Evolutionary conservation across 1,140 invertebrate genomes (phyloP), one percentile per base, ranked within the genome.

Genomic region (Colletes latitarsis): DNA sequence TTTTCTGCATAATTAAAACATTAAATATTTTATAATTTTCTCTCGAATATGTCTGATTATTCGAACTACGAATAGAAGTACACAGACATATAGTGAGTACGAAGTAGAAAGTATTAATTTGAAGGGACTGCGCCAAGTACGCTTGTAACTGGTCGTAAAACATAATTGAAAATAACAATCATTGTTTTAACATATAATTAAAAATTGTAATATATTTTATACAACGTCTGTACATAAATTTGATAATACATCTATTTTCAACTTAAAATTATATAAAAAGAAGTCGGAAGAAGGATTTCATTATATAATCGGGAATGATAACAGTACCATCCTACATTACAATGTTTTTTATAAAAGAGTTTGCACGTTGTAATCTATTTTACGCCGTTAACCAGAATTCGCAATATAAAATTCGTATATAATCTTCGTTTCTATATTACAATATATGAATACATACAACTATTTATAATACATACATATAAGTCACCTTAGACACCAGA

Each of bases 141-240:
- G 30, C 30, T 30, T 30, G 30, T 74, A 39, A 67, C 66, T 14
- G 49, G 21, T 21, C 30, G 3, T 19, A 14, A 63, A 41, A 66
- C 83, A 58, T 52, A 86, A 73, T 52, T 63, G 81, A 15, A 81
- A 41, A 58, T 41, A 12, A 74, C 55, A 66, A 10, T 4, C 64
- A 58, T 46, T 46, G 30, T 77, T 68, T 49, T 8, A 66, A 66
- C 39, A 49, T 55, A 64, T 30, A 66, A 55, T 74, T 68, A 60
- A 43, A 60, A 75, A 75, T 67, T 53, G 55, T 64, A 73, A 55
- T 64, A 64, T 52, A 64, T 66, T 66, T 62, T 75, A 82, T 53
- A 75, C 82, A 78, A 70, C 64, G 67, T 83, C 71, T 83, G 60
- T 81, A 77, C 82, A 84, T 69, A 49, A 62, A 68, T 83, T 64